Percentiles rank a stretch among this genome's conserved stretches.
phyloP scores from a whole-genome alignment of 1,140 invertebrate genomes.

The Venturia canescens region DNA sequence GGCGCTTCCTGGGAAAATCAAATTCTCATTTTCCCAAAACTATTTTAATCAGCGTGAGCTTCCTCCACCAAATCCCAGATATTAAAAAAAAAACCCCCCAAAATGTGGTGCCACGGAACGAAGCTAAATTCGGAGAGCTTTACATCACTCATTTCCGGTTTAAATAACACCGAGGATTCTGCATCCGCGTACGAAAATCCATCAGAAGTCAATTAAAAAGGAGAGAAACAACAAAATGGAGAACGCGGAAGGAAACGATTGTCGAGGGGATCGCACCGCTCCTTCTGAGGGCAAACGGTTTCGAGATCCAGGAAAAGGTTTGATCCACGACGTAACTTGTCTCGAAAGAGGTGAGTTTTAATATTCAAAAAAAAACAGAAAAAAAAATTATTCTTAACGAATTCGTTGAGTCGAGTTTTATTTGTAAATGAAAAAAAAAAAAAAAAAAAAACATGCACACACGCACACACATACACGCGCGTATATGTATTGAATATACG shows the following conservation, averaged over 20 bases:
- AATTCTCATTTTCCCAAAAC: background rate
- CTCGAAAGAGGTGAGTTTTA: background rate
- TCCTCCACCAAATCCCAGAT: background rate
- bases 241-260: background rate
- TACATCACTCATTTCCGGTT: background rate
- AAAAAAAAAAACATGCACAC: background rate
- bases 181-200: background rate
- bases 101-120: background rate
- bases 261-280: too few species aligned
- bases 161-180: background rate
- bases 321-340: background rate
- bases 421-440: background rate
- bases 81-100: background rate
- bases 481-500: background rate
- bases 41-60: constrained; percentile 9
- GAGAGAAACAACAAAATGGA: background rate
- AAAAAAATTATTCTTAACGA: background rate
- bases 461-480: background rate
- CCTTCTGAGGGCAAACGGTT: background rate
- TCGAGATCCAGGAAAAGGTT: background rate
- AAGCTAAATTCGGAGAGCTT: background rate
- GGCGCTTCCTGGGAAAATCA: background rate
- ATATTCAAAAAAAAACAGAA: background rate
- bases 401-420: background rate
- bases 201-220: background rate